phyloP scores from a whole-genome alignment of 2,797 vertebrate genomes.

The Psittacula derbiana region DNA sequence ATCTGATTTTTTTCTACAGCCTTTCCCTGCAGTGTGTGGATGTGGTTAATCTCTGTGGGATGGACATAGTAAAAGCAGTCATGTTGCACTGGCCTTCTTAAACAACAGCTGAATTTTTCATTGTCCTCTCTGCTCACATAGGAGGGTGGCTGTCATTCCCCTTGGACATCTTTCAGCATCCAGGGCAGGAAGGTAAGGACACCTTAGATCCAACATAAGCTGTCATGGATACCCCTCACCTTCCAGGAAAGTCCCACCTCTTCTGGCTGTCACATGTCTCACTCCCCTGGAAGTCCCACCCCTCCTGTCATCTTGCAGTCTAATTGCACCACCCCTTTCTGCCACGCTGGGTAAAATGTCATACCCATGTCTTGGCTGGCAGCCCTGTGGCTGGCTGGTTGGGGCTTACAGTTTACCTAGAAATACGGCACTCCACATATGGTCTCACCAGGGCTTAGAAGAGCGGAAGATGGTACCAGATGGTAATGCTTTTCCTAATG shows the following conservation, averaged over 20 bases:
- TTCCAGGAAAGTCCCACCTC: background rate
- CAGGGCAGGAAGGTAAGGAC: background rate
- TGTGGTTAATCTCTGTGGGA: background rate
- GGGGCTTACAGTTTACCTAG: background rate
- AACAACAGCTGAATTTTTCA: background rate
- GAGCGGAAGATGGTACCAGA: background rate
- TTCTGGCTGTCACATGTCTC: background rate
- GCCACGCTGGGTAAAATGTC: background rate
- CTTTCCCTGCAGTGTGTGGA: background rate
- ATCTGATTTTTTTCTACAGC: background rate
- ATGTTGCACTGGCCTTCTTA: background rate
- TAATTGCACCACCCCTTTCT: background rate
- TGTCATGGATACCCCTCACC: background rate
- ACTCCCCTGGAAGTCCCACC: background rate
- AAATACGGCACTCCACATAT: background rate
- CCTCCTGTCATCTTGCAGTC: rapidly evolving
- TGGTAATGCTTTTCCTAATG: background rate
- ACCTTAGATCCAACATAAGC: background rate
- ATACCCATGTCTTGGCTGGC: rapidly evolving
- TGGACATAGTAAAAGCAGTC: background rate
- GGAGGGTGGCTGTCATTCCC: background rate
- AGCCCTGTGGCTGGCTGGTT: background rate
- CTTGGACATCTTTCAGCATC: background rate
- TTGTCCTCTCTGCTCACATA: background rate
- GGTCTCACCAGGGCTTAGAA: background rate